Percentiles rank a stretch among this genome's conserved stretches.
Conservation (phyloP, 2,113 vertebrate genomes). For the Xenopus tropicalis region UCB_Xtro_10.0 CM004447.2:11696501-11697000, state of each 20-base stretch:
- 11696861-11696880: too few species aligned
- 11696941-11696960: too few species aligned
- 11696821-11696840: too few species aligned
- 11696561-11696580: slow-evolving; percentile 74
- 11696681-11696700: slow-evolving; percentile 33
- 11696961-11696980: too few species aligned
- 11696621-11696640: slow-evolving; percentile 81
- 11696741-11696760: neutral
- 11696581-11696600: slow-evolving; percentile 85
- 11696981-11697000: too few species aligned
- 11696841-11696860: too few species aligned
- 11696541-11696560: slow-evolving; percentile 80
- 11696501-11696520: slow-evolving; percentile 62
- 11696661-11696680: slow-evolving; percentile 39
- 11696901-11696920: too few species aligned
- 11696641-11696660: slow-evolving; percentile 76
- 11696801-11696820: too few species aligned
- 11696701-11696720: neutral
- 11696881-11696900: too few species aligned
- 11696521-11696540: slow-evolving; percentile 77
- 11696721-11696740: neutral
- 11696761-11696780: neutral
- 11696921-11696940: too few species aligned
- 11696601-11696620: slow-evolving; percentile 73
- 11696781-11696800: too few species aligned